Percentiles rank a stretch among this genome's conserved stretches.
phyloP scores from a whole-genome alignment of 2,888 invertebrate genomes.

The Euplexia lucipara region DNA sequence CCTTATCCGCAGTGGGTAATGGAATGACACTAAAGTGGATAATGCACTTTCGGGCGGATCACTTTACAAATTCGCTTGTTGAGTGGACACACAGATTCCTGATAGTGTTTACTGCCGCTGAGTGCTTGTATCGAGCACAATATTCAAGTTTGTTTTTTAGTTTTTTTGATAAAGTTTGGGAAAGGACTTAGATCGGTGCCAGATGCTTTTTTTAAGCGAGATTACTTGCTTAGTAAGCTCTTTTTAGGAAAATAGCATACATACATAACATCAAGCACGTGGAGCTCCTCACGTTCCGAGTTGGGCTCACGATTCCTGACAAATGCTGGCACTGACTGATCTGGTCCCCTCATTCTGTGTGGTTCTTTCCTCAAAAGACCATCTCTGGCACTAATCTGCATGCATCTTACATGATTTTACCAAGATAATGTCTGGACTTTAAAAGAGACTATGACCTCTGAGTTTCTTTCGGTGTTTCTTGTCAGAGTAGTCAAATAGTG shows the following conservation, averaged over 20 bases:
- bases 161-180: slow-evolving; percentile 7
- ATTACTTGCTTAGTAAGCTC: background rate
- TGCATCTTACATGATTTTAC: too few species aligned
- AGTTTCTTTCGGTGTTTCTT: too few species aligned
- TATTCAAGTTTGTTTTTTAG: slow-evolving; percentile 12
- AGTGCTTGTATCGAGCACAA: slow-evolving; percentile 46
- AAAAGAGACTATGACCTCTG: too few species aligned
- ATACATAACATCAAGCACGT: too few species aligned
- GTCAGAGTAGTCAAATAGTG: too few species aligned
- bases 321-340: too few species aligned
- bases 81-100: slow-evolving; percentile 44
- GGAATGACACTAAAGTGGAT: slow-evolving; percentile 54
- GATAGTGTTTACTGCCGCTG: slow-evolving; percentile 46
- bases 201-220: slow-evolving; percentile 17
- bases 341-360: too few species aligned
- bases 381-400: too few species aligned
- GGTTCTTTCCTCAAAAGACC: too few species aligned
- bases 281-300: too few species aligned
- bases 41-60: slow-evolving; percentile 48
- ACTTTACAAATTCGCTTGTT: slow-evolving; percentile 57
- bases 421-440: too few species aligned
- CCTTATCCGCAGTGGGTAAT: slow-evolving; percentile 39
- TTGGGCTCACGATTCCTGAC: too few species aligned
- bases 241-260: background rate
- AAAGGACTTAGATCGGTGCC: background rate